Evolutionary conservation across 64 coral and sea anemone genomes (phyloP).

Genomic region (Stichodactyla mertensii): DNA sequence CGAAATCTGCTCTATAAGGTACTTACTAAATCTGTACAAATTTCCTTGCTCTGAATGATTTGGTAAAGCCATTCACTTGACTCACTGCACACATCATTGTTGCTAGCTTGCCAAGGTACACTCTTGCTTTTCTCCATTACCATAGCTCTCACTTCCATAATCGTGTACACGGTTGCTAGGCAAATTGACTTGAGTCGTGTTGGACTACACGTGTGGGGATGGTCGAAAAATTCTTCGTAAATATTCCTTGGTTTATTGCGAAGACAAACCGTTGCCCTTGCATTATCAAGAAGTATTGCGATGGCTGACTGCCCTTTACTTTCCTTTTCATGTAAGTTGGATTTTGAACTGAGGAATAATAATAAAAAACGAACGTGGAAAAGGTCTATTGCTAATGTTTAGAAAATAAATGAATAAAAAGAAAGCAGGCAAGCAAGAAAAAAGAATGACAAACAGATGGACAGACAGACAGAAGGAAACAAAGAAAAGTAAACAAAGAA

Average conservation of each 20-base stretch:
- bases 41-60: neutral
- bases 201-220: slow-evolving; percentile 2
- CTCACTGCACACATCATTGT: neutral
- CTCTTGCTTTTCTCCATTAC: neutral
- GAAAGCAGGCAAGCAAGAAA: neutral
- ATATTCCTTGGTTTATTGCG: neutral
- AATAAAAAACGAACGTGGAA: neutral
- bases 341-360: neutral
- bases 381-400: no score
- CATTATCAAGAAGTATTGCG: neutral
- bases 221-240: slow-evolving; percentile 21
- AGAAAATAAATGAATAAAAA: neutral
- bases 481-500: neutral
- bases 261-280: neutral
- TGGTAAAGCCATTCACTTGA: slow-evolving; percentile 8
- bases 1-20: neutral
- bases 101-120: neutral
- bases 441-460: neutral
- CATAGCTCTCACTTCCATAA: neutral
- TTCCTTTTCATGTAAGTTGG: neutral
- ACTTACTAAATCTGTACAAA: neutral
- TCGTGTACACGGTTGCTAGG: neutral
- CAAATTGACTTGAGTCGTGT: neutral
- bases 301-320: neutral
- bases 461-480: neutral